These are phyloP conservation scores for Ibidorhyncha struthersii DNA, from an alignment of 2,113 vertebrate genomes.

Conservation along the genomic window DNA sequence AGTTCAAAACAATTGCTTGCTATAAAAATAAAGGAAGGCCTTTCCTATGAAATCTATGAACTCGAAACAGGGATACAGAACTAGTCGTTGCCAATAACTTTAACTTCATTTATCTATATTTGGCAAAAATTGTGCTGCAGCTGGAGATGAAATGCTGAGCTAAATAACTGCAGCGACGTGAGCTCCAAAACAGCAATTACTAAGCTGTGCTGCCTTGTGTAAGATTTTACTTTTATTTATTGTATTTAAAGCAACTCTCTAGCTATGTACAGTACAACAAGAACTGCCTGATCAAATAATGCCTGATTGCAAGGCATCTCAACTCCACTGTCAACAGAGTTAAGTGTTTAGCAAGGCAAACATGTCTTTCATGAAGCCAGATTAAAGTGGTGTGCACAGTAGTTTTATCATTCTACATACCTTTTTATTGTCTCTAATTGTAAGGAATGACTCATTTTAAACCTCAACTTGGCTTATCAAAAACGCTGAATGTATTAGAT, in stretches of 20 bases:
- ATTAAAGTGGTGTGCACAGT: not conserved
- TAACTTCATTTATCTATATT: conserved; percentile 88
- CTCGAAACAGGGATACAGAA: conserved; percentile 75
- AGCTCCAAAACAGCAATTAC: conserved; percentile 81
- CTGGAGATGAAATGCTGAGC: conserved; percentile 83
- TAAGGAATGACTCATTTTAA: conserved; percentile 35
- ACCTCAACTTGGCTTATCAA: conserved; percentile 33
- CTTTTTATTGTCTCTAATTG: conserved; percentile 51
- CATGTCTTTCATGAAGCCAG: not conserved
- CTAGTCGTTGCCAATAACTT: conserved; percentile 79
- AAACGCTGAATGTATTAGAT: not conserved
- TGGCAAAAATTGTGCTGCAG: conserved; percentile 85
- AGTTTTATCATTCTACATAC: not conserved
- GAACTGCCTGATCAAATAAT: conserved; percentile 44
- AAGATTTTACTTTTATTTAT: conserved; percentile 80
- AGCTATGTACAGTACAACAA: conserved; percentile 54
- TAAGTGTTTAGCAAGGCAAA: not conserved
- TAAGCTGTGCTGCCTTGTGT: conserved; percentile 70
- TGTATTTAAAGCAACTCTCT: conserved; percentile 70
- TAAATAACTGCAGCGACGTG: conserved; percentile 77
- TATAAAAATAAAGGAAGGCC: conserved; percentile 60
- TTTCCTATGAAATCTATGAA: conserved; percentile 74
- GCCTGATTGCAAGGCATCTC: not conserved
- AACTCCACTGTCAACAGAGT: not conserved
- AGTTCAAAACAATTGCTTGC: conserved; percentile 50